A percentile compares a stretch with the other conserved stretches of the same genome.
phyloP scores from a whole-genome alignment of 2,113 vertebrate genomes.

The Calonectris borealis region DNA sequence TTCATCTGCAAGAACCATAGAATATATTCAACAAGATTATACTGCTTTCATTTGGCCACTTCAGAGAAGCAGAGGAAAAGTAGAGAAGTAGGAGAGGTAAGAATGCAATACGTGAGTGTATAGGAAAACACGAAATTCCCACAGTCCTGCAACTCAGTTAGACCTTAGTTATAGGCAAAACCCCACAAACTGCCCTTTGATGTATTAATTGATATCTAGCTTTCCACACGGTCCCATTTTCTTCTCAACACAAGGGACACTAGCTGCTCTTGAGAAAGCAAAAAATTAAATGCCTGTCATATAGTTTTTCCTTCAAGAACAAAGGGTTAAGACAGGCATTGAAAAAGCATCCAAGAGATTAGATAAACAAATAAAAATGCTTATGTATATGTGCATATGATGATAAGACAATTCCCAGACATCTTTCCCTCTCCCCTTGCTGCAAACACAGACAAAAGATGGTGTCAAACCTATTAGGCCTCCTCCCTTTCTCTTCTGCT shows the following conservation, averaged over 20 bases:
- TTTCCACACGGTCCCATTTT: conserved; percentile 10
- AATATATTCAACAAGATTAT: conserved; percentile 27
- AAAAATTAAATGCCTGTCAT: conserved; percentile 18
- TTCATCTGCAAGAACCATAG: conserved; percentile 48
- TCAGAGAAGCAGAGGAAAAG: neutral
- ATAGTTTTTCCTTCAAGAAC: conserved; percentile 25
- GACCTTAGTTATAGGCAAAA: neutral
- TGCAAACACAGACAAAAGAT: conserved; percentile 1
- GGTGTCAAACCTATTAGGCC: neutral
- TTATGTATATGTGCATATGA: neutral
- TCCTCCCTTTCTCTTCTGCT: neutral
- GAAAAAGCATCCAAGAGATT: conserved; percentile 8
- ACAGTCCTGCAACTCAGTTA: neutral
- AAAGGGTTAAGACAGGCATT: conserved; percentile 16
- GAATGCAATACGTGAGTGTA: neutral
- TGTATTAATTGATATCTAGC: conserved; percentile 18
- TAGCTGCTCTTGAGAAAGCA: neutral
- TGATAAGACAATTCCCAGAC: conserved; percentile 7
- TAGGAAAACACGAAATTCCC: conserved; percentile 10
- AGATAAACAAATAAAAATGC: conserved; percentile 23
- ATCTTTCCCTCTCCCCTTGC: neutral
- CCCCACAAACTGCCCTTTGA: neutral
- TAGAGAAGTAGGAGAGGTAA: neutral
- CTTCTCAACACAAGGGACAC: neutral
- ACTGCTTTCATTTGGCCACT: conserved; percentile 1